Percentiles rank a stretch among this genome's conserved stretches.
phyloP scores from a whole-genome alignment of 2,797 vertebrate genomes.

The Bradypodion pumilum region DNA sequence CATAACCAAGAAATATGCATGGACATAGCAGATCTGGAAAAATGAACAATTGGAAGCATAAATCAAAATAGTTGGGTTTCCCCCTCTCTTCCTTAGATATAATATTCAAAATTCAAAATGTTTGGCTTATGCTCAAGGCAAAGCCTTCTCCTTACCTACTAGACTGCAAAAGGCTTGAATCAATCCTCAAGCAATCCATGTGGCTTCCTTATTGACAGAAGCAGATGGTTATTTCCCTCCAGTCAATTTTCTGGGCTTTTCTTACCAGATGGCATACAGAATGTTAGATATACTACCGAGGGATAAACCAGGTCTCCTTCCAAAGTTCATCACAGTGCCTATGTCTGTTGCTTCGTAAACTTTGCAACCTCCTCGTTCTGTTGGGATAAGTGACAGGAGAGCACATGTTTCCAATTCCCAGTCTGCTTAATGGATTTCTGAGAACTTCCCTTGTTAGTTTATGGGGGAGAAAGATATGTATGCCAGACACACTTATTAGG shows the following conservation, averaged over 20 bases:
- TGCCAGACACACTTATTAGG: too few species aligned
- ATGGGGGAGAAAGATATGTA: neutral
- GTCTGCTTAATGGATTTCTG: neutral
- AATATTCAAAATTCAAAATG: conserved; percentile 21
- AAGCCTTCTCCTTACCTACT: conserved; percentile 40
- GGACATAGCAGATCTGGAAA: neutral
- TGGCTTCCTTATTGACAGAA: conserved; percentile 68
- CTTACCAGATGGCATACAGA: conserved; percentile 53
- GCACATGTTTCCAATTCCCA: neutral
- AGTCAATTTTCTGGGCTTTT: conserved; percentile 54
- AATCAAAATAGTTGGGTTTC: neutral
- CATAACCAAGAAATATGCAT: neutral
- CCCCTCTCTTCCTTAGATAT: neutral
- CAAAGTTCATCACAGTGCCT: conserved; percentile 10
- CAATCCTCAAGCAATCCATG: conserved; percentile 53
- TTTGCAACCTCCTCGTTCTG: conserved; percentile 12
- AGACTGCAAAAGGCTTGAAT: conserved; percentile 61
- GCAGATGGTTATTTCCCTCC: conserved; percentile 65
- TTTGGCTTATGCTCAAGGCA: conserved; percentile 40
- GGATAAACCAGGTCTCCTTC: neutral
- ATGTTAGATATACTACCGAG: conserved; percentile 16
- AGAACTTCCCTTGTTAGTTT: neutral
- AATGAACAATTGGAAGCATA: neutral
- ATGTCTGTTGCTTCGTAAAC: neutral
- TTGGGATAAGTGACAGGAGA: conserved; percentile 32